Base-by-base conservation (phyloP, 2,797 vertebrate species). In the Enteromius trimaculatus region DNA sequence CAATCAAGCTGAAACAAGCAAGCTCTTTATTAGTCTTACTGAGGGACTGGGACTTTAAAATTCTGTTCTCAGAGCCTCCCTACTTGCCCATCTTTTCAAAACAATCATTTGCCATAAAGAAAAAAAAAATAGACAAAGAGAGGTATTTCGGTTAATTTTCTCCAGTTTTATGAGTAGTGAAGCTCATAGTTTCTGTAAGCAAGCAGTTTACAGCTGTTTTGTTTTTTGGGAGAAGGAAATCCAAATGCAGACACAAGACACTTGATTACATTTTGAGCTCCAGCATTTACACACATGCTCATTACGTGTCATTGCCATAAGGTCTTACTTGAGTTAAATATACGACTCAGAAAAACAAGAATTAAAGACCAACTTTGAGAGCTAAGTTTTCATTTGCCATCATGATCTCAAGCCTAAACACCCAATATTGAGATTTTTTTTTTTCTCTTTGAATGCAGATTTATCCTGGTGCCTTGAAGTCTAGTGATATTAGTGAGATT, bases 391-490 rank as follows among this genome's bases (percentile, higher is more conserved):
- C 9, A 26, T 53, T 68, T 19, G 13, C 17, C 29, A 37, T 5
- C 34, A 8, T 71, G 37, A 55, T 60, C 34, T 58, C 47, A 14
- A 34, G 47, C 51, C 75, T 37, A 75, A 55, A 19, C 42, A 13
- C n/a, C 66, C 31, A 71, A 9, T 70, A 64, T 34, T 78, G 72
- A 83, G 62, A 68, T 7, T 31, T 49, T 74, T 29, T 49, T 81
- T 65, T 49, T 26, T 49, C 34, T 62, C 9, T 16, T 23, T 82
- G 58, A 77, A 69, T 77, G 64, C 65, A 77, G 74, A 70, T 69
- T 65, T 29, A 68, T 53, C 19, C 72, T 75, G 66, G 80, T 87
- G 86, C 83, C 86, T 87, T 87, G 77, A 84, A 64, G 37, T 51
- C 17, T 77, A 69, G 65, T 55, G 8, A 49, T 65, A 65, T 42